Conservation (phyloP, 2,888 invertebrate genomes). For the Aspidiotus destructor region DNA sequence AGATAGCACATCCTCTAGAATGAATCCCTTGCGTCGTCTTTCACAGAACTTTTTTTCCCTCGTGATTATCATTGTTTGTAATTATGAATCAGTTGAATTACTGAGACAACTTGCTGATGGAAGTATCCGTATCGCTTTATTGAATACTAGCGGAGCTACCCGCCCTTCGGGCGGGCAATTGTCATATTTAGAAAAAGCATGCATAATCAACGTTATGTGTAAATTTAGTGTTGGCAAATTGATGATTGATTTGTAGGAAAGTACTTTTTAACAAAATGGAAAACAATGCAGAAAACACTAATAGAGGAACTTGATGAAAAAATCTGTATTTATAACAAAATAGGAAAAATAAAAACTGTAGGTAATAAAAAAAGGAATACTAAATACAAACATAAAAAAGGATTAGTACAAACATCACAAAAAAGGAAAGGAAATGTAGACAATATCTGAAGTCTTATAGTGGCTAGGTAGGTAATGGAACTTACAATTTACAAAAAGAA, state of each 20-base stretch:
- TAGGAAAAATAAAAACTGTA: background rate
- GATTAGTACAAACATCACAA: background rate
- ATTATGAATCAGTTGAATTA: too few relatives aligned
- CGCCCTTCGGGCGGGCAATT: slow-evolving; percentile 1
- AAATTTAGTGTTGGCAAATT: background rate
- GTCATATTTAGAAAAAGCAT: background rate
- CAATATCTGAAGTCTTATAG: background rate
- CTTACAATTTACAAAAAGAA: background rate
- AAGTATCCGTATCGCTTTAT: too few relatives aligned
- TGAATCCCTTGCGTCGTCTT: too few relatives aligned
- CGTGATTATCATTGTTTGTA: too few relatives aligned
- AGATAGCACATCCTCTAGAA: too few relatives aligned
- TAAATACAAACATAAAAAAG: too few relatives aligned
- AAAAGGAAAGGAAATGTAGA: background rate
- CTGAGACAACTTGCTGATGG: too few relatives aligned
- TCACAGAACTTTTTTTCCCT: too few relatives aligned
- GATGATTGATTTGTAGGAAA: background rate
- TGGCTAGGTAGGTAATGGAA: background rate
- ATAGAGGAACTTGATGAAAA: too few relatives aligned
- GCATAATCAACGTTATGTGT: background rate
- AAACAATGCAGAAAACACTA: background rate
- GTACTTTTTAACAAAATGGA: background rate
- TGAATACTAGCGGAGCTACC: background rate
- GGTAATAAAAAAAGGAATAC: background rate
- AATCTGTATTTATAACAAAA: background rate